These are phyloP conservation scores for Phyllostomus discolor DNA, from an alignment of 2,113 vertebrate genomes.

Conservation along the genomic window DNA sequence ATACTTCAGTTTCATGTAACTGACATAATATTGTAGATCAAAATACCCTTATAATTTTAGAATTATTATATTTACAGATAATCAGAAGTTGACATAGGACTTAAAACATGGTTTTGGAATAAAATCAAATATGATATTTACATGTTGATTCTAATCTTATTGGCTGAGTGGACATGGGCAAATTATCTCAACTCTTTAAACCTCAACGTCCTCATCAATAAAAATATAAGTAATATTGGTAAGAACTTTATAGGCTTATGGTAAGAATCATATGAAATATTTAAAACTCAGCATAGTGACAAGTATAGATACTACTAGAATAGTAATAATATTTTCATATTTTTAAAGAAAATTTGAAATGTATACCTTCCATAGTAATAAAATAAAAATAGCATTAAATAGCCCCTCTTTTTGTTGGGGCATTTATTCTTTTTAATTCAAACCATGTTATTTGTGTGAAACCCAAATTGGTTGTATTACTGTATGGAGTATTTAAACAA, in stretches of 20 bases:
- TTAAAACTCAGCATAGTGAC: background rate
- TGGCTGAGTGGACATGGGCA: background rate
- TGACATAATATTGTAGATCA: background rate
- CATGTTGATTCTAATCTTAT: background rate
- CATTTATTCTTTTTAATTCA: slow-evolving; percentile 42
- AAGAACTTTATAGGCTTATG: background rate
- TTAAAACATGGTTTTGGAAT: background rate
- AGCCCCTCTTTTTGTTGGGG: background rate
- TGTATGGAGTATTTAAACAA: slow-evolving; percentile 36
- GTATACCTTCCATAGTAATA: background rate
- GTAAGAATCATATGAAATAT: background rate
- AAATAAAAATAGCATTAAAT: background rate
- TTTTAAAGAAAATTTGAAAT: background rate
- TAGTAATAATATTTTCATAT: background rate
- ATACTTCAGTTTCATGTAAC: background rate
- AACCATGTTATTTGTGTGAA: slow-evolving; percentile 15
- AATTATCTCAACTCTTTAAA: slow-evolving; percentile 1
- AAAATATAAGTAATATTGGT: background rate
- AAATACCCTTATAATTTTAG: background rate
- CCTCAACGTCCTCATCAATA: background rate
- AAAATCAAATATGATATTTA: background rate
- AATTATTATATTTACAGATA: background rate
- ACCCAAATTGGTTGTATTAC: slow-evolving; percentile 38
- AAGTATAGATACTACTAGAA: background rate
- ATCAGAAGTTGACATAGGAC: background rate